Percentiles rank a stretch among this genome's conserved stretches.
Evolutionary conservation across 2,797 vertebrate species (phyloP).

Genomic region (Typhlichthys eigenmanni): DNA sequence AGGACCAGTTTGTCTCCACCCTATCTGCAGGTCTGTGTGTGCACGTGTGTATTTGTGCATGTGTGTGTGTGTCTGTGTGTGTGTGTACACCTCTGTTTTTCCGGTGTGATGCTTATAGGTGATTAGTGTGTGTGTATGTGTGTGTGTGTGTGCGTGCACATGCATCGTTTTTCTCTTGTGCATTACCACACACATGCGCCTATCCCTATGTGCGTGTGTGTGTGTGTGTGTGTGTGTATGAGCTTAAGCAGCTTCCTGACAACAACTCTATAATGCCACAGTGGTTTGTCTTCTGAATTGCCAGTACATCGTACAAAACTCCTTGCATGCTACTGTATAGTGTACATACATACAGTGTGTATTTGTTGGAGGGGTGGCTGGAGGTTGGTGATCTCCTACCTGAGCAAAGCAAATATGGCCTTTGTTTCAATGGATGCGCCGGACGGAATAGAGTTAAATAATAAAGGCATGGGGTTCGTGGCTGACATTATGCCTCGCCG

Average conservation of each 20-base stretch:
- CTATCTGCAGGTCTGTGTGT: constrained; percentile 64
- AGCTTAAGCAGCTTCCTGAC: constrained; percentile 40
- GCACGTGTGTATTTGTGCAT: constrained; percentile 58
- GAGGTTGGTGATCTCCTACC: constrained; percentile 63
- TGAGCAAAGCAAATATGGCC: constrained; percentile 62
- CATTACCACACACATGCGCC: constrained; percentile 3
- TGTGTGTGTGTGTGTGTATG: constrained; percentile 25
- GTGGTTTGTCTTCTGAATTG: constrained; percentile 40
- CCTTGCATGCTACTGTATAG: too few species aligned
- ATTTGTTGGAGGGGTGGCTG: constrained; percentile 46
- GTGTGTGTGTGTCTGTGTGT: constrained; percentile 55
- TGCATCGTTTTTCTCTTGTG: constrained; percentile 1
- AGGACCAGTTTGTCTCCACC: too few species aligned
- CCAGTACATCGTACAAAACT: constrained; percentile 37
- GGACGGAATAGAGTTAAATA: constrained; percentile 79
- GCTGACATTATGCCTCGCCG: constrained; percentile 66
- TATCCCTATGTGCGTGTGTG: too few species aligned
- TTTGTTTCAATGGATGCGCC: constrained; percentile 54
- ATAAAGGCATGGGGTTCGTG: constrained; percentile 66
- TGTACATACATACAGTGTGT: background rate
- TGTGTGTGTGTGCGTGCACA: constrained; percentile 57
- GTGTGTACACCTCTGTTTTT: constrained; percentile 43
- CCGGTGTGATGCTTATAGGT: background rate
- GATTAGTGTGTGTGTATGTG: constrained; percentile 2
- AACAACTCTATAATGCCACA: constrained; percentile 43